phyloP scores from a whole-genome alignment of 2,888 invertebrate species.

The Drosophila multiciliata region DNA sequence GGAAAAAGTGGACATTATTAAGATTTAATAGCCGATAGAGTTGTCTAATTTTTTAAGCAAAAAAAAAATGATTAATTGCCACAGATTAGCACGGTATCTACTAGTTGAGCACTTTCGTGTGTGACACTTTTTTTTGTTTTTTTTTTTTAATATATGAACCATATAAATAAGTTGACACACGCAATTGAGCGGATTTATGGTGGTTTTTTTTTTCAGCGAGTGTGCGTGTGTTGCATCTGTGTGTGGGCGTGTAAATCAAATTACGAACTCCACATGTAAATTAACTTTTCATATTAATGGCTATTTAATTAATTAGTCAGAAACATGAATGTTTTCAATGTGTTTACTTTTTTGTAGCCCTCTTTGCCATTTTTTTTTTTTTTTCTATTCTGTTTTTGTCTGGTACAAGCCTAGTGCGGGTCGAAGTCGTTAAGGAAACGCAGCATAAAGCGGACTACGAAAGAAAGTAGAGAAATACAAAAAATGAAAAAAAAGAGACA shows the following conservation, averaged over 20 bases:
- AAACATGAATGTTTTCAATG: slow-evolving; percentile 42
- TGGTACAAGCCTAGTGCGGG: slow-evolving; percentile 15
- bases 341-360: slow-evolving; percentile 8
- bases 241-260: slow-evolving; percentile 64
- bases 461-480: not conserved
- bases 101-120: slow-evolving; percentile 4
- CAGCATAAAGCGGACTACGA: slow-evolving; percentile 13
- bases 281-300: slow-evolving; percentile 77
- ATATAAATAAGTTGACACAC: slow-evolving; percentile 49
- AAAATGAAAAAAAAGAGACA: not conserved
- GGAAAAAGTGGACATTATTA: not conserved
- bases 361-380: not conserved
- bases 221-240: slow-evolving; percentile 13
- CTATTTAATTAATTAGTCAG: slow-evolving; percentile 72
- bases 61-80: not conserved
- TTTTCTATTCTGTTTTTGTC: not conserved
- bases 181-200: slow-evolving; percentile 39
- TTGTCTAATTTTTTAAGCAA: not conserved
- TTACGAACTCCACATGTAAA: slow-evolving; percentile 73
- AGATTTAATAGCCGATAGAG: not conserved
- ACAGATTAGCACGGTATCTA: not conserved
- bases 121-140: not conserved
- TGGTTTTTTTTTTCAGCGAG: not conserved
- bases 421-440: slow-evolving; percentile 50
- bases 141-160: not conserved